phyloP scores from a whole-genome alignment of 2,888 invertebrate genomes.

The Julus scanicus region DNA sequence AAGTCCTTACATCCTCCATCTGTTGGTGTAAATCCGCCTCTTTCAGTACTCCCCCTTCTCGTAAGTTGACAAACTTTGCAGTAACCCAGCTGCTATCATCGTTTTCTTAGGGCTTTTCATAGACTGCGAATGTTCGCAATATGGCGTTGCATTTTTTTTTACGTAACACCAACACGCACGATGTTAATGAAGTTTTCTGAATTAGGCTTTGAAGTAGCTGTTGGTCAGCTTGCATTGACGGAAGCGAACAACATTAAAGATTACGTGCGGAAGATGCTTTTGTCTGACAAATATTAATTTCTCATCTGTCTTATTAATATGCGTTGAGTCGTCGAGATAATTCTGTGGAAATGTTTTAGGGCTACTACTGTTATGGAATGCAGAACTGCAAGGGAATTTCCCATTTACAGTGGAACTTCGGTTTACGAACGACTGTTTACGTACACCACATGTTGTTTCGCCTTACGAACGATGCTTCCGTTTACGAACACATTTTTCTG shows the following conservation, averaged over 20 bases:
- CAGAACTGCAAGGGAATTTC: too few species aligned
- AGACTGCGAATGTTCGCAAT: not conserved
- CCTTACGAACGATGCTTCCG: too few species aligned
- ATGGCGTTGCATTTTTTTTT: not conserved
- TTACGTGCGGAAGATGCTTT: not conserved
- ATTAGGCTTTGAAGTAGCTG: not conserved
- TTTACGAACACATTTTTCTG: too few species aligned
- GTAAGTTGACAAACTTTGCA: not conserved
- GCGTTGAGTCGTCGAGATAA: too few species aligned
- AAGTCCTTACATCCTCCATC: constrained; percentile 35
- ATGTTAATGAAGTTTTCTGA: not conserved
- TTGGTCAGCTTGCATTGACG: not conserved
- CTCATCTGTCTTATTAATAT: too few species aligned
- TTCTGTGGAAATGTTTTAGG: too few species aligned
- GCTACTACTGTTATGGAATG: too few species aligned
- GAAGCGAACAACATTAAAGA: not conserved
- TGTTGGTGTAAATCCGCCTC: constrained; percentile 25
- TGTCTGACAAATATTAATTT: not conserved
- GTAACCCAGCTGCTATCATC: not conserved
- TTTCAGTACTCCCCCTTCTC: not conserved
- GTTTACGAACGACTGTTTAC: too few species aligned
- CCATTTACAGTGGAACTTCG: too few species aligned
- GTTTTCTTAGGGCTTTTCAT: not conserved
- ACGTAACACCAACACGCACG: not conserved
- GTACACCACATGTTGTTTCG: too few species aligned